phyloP scores from a whole-genome alignment of 2,113 vertebrate genomes.

The Atractosteus spatula region DNA sequence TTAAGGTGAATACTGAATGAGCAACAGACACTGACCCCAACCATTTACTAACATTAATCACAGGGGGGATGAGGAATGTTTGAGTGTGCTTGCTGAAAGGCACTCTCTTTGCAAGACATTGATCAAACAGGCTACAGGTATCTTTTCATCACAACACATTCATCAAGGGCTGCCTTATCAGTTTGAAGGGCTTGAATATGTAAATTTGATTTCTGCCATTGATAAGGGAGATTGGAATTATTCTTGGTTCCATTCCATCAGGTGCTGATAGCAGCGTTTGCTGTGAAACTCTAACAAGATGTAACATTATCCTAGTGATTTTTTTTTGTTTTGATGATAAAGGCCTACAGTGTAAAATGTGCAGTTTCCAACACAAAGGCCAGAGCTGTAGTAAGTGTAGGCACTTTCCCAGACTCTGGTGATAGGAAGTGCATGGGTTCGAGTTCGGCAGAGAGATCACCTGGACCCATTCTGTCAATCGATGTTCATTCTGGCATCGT shows the following conservation, averaged over 20 bases:
- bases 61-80: slow-evolving; percentile 65
- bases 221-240: slow-evolving; percentile 89
- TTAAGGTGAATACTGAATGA: slow-evolving; percentile 76
- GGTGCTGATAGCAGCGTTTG: slow-evolving; percentile 45
- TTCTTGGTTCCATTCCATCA: slow-evolving; percentile 85
- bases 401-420: background rate
- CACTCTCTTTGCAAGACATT: slow-evolving; percentile 82
- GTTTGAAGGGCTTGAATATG: slow-evolving; percentile 85
- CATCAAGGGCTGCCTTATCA: slow-evolving; percentile 89
- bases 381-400: too few relatives aligned
- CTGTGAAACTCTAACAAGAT: slow-evolving; percentile 60
- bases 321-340: too few relatives aligned
- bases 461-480: slow-evolving; percentile 5
- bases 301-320: slow-evolving; percentile 61
- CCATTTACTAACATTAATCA: slow-evolving; percentile 97
- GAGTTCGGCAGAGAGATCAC: background rate
- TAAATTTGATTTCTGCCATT: slow-evolving; percentile 93
- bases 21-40: slow-evolving; percentile 76
- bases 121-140: slow-evolving; percentile 88
- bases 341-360: too few relatives aligned
- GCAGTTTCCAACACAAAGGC: too few relatives aligned
- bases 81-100: slow-evolving; percentile 80
- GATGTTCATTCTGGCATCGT: slow-evolving; percentile 2
- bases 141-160: slow-evolving; percentile 91
- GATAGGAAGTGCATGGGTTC: slow-evolving; percentile 12